Percentiles rank a stretch among this genome's conserved stretches.
These are phyloP conservation scores for Drosophila setosimentum DNA, from an alignment of 2,888 invertebrate species.

Conservation along the genomic window DNA sequence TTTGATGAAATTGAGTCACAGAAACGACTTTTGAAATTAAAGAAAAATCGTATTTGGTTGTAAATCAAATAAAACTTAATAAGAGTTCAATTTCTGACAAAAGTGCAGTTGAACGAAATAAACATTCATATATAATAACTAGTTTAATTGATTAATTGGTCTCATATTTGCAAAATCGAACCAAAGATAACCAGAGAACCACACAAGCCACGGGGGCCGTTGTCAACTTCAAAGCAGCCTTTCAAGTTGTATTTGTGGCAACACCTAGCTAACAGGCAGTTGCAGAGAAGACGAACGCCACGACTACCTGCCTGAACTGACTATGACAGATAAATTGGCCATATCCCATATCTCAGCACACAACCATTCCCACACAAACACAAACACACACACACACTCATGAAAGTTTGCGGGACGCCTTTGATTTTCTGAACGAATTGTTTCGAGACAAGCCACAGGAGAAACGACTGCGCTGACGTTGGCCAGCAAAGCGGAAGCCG, in stretches of 20 bases:
- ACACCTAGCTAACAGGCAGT: slow-evolving; percentile 58
- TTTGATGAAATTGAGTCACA: background rate
- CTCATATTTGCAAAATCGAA: slow-evolving; percentile 15
- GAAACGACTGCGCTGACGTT: slow-evolving; percentile 40
- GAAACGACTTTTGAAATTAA: background rate
- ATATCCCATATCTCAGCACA: slow-evolving; percentile 57
- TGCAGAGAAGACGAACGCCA: background rate
- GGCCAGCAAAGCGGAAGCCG: slow-evolving; percentile 2
- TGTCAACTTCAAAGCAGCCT: slow-evolving; percentile 76
- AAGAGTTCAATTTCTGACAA: no score
- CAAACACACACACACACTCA: slow-evolving; percentile 20
- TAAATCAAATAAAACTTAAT: background rate
- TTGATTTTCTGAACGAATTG: slow-evolving; percentile 84
- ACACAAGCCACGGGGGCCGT: slow-evolving; percentile 26
- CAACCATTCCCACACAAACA: slow-evolving; percentile 20
- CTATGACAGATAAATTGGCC: slow-evolving; percentile 75
- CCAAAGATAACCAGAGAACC: slow-evolving; percentile 18
- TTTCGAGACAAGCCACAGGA: slow-evolving; percentile 82
- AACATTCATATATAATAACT: background rate
- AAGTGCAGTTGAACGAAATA: background rate
- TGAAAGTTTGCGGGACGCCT: slow-evolving; percentile 65
- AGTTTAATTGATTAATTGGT: slow-evolving; percentile 32
- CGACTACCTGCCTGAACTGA: slow-evolving; percentile 44
- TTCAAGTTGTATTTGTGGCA: slow-evolving; percentile 74
- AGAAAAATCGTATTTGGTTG: background rate